phyloP scores from a whole-genome alignment of 2,888 invertebrate genomes.

The Enchytraeus crypticus region DNA sequence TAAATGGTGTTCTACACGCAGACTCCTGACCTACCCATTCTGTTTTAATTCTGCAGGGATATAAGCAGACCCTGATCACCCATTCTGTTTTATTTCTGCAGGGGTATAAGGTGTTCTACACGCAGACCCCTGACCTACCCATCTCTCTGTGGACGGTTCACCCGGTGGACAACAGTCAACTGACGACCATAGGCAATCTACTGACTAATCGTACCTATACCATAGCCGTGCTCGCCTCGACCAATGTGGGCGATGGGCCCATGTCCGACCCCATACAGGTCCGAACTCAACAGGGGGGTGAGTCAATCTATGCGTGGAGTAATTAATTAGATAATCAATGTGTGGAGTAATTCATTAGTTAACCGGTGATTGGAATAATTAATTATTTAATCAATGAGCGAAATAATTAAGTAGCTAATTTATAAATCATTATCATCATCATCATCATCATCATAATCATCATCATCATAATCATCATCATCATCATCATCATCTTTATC shows the following conservation, averaged over 20 bases:
- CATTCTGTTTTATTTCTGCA: conserved; percentile 45
- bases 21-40: conserved; percentile 54
- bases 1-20: conserved; percentile 95
- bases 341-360: no score
- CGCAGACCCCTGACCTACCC: conserved; percentile 62
- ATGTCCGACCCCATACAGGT: conserved; percentile 92
- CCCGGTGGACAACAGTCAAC: conserved; percentile 75
- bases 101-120: conserved; percentile 96
- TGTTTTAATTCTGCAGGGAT: not conserved
- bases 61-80: not conserved
- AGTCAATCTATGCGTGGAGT: no score
- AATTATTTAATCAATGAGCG: no score
- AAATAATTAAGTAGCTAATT: no score
- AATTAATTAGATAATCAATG: no score
- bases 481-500: no score
- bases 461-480: no score
- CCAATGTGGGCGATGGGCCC: conserved; percentile 89
- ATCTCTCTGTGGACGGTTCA: conserved; percentile 86
- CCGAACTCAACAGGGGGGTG: conserved; percentile 80
- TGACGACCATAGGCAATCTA: conserved; percentile 73
- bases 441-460: no score
- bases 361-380: no score
- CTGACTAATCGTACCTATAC: conserved; percentile 87
- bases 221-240: conserved; percentile 69
- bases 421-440: no score